phyloP scores from a whole-genome alignment of 2,888 invertebrate species.

The Artemia sinica region DNA sequence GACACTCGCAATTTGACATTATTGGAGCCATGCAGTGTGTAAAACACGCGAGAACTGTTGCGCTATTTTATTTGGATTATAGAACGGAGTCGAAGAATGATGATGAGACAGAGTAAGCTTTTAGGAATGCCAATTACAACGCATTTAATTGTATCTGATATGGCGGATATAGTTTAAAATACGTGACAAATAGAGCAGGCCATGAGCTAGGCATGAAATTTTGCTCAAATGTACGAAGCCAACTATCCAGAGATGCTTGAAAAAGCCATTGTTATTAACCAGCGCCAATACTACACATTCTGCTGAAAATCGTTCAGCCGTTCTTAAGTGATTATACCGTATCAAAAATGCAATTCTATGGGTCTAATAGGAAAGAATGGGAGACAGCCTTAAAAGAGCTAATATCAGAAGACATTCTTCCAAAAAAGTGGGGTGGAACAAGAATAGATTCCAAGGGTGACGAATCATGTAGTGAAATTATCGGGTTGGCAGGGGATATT shows the following conservation, averaged over 20 bases:
- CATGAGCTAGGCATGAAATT: not conserved
- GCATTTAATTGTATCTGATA: not conserved
- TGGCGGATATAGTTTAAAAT: not conserved
- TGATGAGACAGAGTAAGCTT: not conserved
- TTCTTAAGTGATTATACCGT: not conserved
- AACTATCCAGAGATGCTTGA: conserved; percentile 1
- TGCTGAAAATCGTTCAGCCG: conserved; percentile 1
- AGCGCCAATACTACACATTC: not conserved
- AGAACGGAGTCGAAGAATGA: conserved; percentile 8
- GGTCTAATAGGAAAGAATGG: not conserved
- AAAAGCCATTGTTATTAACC: not conserved
- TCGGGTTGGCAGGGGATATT: not conserved
- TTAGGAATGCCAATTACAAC: not conserved
- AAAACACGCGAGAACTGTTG: not conserved
- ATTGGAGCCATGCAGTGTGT: conserved; percentile 1
- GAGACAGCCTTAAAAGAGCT: conserved; percentile 3
- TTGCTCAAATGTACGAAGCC: conserved; percentile 13
- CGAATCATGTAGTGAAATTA: conserved; percentile 1
- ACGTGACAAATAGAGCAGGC: not conserved
- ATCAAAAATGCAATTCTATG: not conserved
- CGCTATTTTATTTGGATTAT: conserved; percentile 3
- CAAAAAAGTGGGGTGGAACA: not conserved
- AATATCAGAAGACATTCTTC: not conserved
- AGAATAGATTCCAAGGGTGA: not conserved
- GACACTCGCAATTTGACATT: not conserved